Conservation (phyloP, 2,797 vertebrate genomes). For the Psittacula derbiana region DNA sequence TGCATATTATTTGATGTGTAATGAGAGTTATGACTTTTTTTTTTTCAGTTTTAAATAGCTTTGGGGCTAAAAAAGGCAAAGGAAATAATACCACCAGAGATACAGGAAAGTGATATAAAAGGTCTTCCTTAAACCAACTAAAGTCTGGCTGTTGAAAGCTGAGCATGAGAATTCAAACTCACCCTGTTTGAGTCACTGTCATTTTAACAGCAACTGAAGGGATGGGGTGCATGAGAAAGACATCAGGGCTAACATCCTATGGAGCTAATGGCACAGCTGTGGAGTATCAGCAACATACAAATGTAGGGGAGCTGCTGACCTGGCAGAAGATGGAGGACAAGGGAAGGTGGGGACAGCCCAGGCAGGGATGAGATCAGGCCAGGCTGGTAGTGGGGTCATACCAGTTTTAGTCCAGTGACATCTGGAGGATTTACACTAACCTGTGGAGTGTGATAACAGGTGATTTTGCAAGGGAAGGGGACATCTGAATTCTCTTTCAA, state of each 20-base stretch:
- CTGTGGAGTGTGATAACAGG: background rate
- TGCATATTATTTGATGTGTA: background rate
- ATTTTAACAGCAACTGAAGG: background rate
- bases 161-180: background rate
- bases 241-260: fast-evolving
- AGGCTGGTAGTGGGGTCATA: fast-evolving
- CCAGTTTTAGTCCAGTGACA: background rate
- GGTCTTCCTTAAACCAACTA: background rate
- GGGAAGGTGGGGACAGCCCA: background rate
- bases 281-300: background rate
- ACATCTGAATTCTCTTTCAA: background rate
- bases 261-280: background rate
- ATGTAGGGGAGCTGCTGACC: background rate
- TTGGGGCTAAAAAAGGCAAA: background rate
- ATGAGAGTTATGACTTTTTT: background rate
- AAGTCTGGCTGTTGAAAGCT: background rate
- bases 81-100: background rate
- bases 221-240: background rate
- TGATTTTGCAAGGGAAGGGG: background rate
- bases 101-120: background rate
- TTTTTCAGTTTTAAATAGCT: background rate
- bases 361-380: fast-evolving
- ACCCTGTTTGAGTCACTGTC: background rate
- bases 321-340: fast-evolving
- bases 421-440: background rate